Evolutionary conservation across 1,140 invertebrate species (phyloP).

Genomic region (Penaeus japonicus): DNA sequence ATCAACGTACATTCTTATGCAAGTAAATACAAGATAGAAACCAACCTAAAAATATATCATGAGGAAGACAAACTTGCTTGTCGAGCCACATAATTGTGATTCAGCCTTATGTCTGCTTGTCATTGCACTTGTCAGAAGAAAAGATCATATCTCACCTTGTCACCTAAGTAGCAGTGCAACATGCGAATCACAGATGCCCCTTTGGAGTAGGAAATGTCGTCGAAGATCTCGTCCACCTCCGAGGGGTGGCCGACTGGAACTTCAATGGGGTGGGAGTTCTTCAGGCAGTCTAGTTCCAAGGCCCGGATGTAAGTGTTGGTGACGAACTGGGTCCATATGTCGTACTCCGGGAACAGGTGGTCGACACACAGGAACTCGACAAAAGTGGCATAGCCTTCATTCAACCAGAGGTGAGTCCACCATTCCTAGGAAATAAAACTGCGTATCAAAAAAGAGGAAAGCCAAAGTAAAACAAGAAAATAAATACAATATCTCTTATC

Average conservation of each 20-base stretch:
- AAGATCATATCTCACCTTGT: slow-evolving; percentile 72
- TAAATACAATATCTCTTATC: too few species aligned
- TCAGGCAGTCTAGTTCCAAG: slow-evolving; percentile 86
- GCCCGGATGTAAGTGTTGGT: slow-evolving; percentile 74
- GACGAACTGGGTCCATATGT: slow-evolving; percentile 93
- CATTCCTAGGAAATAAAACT: slow-evolving; percentile 64
- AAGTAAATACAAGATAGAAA: too few species aligned
- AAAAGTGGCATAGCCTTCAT: slow-evolving; percentile 92
- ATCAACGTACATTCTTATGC: too few species aligned
- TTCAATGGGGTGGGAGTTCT: slow-evolving; percentile 91
- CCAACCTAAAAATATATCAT: too few species aligned
- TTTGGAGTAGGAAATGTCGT: slow-evolving; percentile 95
- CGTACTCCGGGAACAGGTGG: slow-evolving; percentile 87
- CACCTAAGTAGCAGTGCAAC: slow-evolving; percentile 95
- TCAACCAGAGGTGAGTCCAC: slow-evolving; percentile 79
- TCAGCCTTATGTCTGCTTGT: neutral
- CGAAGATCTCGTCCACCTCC: slow-evolving; percentile 95
- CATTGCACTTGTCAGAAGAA: neutral
- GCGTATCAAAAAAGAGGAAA: too few species aligned
- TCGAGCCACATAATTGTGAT: too few species aligned
- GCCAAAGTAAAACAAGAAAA: too few species aligned
- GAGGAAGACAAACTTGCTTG: too few species aligned
- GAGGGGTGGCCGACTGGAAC: slow-evolving; percentile 87
- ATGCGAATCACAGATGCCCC: slow-evolving; percentile 94
- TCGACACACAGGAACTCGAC: slow-evolving; percentile 75